These are phyloP conservation scores for Sialis lutaria DNA, from an alignment of 2,888 invertebrate species.

Conservation along the genomic window DNA sequence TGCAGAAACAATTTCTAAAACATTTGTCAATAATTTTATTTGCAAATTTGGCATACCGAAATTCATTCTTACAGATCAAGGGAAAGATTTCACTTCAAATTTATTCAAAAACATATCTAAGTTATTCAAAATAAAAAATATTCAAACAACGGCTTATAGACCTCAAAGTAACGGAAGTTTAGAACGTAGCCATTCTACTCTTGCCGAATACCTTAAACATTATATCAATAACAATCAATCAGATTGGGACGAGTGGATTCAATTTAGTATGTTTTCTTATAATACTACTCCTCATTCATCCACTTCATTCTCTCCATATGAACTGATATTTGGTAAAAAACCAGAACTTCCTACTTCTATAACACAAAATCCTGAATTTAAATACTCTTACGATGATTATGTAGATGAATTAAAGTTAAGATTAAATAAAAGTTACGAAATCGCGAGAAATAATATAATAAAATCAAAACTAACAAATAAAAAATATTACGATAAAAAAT, in stretches of 20 bases:
- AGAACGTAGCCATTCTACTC: neutral
- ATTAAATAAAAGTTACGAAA: neutral
- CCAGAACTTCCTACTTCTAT: neutral
- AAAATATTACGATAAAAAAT: neutral
- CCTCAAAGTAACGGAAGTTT: neutral
- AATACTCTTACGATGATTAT: neutral
- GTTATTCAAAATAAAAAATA: neutral
- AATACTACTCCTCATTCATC: neutral
- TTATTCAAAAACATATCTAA: neutral
- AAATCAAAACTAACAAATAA: neutral
- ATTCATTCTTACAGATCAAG: neutral
- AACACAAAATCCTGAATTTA: neutral
- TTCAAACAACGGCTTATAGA: neutral
- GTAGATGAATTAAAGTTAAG: neutral
- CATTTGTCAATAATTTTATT: neutral
- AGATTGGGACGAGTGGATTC: neutral
- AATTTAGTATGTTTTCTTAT: neutral
- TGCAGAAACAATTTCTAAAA: neutral
- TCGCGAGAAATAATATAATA: neutral
- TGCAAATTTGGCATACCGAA: neutral
- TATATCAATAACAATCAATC: neutral
- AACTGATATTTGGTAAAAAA: neutral
- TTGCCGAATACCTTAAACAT: neutral
- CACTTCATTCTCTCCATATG: neutral
- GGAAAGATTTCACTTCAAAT: neutral